phyloP scores from a whole-genome alignment of 2,113 vertebrate genomes.

The Agelaius tricolor region DNA sequence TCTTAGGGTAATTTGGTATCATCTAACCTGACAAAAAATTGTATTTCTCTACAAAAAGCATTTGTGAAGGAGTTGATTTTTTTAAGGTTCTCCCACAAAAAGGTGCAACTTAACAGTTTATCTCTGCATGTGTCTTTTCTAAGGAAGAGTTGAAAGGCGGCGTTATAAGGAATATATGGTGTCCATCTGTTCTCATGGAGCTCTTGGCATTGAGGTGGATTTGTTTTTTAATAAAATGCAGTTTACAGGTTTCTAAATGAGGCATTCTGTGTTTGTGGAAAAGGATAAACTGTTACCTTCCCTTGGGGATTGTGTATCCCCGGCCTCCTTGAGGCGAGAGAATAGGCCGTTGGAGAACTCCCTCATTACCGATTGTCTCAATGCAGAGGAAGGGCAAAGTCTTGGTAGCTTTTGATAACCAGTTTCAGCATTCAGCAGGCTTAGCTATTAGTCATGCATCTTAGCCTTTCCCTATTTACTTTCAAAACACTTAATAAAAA shows the following conservation, averaged over 20 bases:
- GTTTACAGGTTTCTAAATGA: constrained; percentile 88
- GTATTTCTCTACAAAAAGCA: constrained; percentile 13
- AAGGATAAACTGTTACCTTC: constrained; percentile 88
- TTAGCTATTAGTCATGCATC: constrained; percentile 98
- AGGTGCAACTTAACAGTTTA: constrained; percentile 63
- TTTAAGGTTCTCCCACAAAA: constrained; percentile 54
- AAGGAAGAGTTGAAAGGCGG: constrained; percentile 47
- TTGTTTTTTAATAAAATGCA: constrained; percentile 83
- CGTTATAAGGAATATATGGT: constrained; percentile 67
- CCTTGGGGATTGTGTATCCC: constrained; percentile 84
- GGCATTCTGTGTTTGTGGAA: constrained; percentile 88
- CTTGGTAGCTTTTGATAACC: constrained; percentile 95
- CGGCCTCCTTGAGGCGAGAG: constrained; percentile 89
- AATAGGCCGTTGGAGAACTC: constrained; percentile 86
- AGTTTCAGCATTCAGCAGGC: constrained; percentile 95
- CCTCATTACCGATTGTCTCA: constrained; percentile 98
- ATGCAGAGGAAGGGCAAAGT: constrained; percentile 93
- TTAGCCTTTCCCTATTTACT: constrained; percentile 90
- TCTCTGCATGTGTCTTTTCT: constrained; percentile 13
- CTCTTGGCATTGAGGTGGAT: constrained; percentile 74
- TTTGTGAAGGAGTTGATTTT: not conserved
- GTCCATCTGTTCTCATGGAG: constrained; percentile 79
- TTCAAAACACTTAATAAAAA: constrained; percentile 92
- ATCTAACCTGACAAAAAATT: constrained; percentile 28
- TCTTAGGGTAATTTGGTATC: constrained; percentile 20